Conservation (phyloP, 2,888 invertebrate species). For the Drosophila fungiperda region DNA sequence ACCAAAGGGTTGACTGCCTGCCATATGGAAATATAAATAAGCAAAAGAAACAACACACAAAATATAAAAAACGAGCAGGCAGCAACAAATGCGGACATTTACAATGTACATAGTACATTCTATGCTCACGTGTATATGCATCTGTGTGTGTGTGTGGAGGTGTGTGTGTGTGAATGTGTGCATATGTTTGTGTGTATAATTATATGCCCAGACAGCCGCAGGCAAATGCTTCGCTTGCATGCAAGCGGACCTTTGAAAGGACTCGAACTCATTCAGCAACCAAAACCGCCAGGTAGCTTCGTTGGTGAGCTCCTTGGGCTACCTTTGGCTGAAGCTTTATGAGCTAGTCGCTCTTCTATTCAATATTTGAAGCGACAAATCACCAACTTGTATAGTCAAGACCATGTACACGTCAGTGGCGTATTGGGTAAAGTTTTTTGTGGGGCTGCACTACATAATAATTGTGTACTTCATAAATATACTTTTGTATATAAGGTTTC, state of each 20-base stretch:
- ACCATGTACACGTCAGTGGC: slow-evolving; percentile 7
- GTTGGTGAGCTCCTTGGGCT: slow-evolving; percentile 27
- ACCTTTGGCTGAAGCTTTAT: slow-evolving; percentile 47
- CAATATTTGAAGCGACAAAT: slow-evolving; percentile 56
- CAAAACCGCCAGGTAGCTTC: not conserved
- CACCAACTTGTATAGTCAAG: slow-evolving; percentile 23
- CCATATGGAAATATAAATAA: slow-evolving; percentile 42
- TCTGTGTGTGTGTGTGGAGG: not conserved
- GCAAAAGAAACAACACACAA: slow-evolving; percentile 19
- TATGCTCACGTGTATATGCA: slow-evolving; percentile 10
- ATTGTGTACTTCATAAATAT: not conserved
- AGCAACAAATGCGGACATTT: slow-evolving; percentile 48
- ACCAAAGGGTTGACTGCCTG: slow-evolving; percentile 38
- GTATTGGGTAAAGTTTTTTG: slow-evolving; percentile 3
- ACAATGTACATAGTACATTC: slow-evolving; percentile 21
- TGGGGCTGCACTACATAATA: not conserved
- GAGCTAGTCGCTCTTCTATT: slow-evolving; percentile 52
- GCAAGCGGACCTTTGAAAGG: slow-evolving; percentile 64
- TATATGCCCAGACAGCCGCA: slow-evolving; percentile 53
- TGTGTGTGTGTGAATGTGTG: not conserved
- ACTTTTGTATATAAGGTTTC: not conserved
- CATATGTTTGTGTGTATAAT: not conserved
- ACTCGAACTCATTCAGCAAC: slow-evolving; percentile 29
- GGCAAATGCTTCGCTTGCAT: slow-evolving; percentile 73
- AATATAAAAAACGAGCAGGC: slow-evolving; percentile 10